These are phyloP conservation scores for Dasyprocta punctata DNA, from an alignment of 2,113 vertebrate genomes.

Conservation along the genomic window DNA sequence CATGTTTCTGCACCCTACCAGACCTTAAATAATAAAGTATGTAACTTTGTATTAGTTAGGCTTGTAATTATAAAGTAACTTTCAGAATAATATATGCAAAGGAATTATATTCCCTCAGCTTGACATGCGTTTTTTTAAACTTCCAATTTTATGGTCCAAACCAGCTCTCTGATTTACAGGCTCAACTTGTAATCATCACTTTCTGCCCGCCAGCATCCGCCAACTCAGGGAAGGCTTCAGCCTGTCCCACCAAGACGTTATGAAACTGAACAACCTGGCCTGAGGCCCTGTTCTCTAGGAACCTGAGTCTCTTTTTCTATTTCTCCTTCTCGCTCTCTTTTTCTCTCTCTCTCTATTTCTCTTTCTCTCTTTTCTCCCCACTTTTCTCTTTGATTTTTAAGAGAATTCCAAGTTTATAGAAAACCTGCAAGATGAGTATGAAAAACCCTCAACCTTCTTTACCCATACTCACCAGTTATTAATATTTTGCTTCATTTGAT, in stretches of 20 bases:
- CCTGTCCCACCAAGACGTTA: background rate
- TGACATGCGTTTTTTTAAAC: constrained; percentile 28
- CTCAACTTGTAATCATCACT: constrained; percentile 31
- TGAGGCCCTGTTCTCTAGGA: background rate
- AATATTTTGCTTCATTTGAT: background rate
- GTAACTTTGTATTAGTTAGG: constrained; percentile 64
- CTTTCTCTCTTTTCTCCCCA: background rate
- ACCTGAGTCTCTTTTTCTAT: background rate
- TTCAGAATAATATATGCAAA: constrained; percentile 57
- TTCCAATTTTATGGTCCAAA: constrained; percentile 67
- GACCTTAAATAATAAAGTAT: constrained; percentile 49
- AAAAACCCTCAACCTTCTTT: background rate
- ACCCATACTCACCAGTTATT: background rate
- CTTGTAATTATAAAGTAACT: constrained; percentile 73
- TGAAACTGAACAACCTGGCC: background rate
- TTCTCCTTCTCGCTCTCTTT: background rate
- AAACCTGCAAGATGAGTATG: background rate
- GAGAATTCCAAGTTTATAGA: background rate
- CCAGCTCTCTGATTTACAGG: constrained; percentile 56
- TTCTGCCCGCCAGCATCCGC: background rate
- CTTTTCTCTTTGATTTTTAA: background rate
- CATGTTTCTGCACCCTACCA: background rate
- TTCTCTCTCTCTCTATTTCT: background rate
- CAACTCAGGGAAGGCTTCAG: rapidly evolving
- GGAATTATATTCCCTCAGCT: constrained; percentile 52